These are phyloP conservation scores for Lagopus leucura DNA, from an alignment of 2,113 vertebrate species.

Conservation along the genomic window DNA sequence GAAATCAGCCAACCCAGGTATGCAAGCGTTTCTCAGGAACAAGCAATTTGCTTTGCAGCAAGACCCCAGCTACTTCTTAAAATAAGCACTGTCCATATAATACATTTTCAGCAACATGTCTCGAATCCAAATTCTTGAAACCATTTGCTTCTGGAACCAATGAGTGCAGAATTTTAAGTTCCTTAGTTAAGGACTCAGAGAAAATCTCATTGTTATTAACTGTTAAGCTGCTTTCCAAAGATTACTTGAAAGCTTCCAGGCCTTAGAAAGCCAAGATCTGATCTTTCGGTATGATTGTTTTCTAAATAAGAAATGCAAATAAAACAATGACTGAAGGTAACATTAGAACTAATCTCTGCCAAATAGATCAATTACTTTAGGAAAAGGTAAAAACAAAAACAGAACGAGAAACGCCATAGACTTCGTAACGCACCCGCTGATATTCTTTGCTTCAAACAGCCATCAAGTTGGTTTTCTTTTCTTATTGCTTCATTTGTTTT, in stretches of 20 bases:
- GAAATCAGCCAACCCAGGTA: neutral
- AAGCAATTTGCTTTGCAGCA: neutral
- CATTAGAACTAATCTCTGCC: neutral
- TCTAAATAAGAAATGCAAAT: slow-evolving; percentile 40
- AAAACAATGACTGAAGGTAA: neutral
- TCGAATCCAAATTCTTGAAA: neutral
- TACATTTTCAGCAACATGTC: neutral
- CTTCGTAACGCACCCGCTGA: neutral
- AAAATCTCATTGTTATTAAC: slow-evolving; percentile 60
- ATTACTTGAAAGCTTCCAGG: slow-evolving; percentile 36
- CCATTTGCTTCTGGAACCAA: neutral
- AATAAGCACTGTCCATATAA: neutral
- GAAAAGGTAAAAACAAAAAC: slow-evolving; percentile 27
- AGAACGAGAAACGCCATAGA: neutral
- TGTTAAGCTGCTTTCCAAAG: slow-evolving; percentile 49
- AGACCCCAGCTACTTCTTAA: neutral
- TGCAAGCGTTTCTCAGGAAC: neutral
- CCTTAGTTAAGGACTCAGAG: slow-evolving; percentile 35
- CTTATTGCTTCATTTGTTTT: neutral
- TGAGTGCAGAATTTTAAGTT: slow-evolving; percentile 33
- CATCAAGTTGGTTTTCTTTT: neutral
- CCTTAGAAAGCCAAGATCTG: slow-evolving; percentile 57
- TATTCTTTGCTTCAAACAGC: slow-evolving; percentile 10
- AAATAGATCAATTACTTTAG: neutral
- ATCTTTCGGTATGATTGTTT: slow-evolving; percentile 35